Evolutionary conservation across 35 echinoderm and acorn worm genomes (phyloP), one percentile per base, ranked within the genome.

Genomic region (Amphiura filiformis): DNA sequence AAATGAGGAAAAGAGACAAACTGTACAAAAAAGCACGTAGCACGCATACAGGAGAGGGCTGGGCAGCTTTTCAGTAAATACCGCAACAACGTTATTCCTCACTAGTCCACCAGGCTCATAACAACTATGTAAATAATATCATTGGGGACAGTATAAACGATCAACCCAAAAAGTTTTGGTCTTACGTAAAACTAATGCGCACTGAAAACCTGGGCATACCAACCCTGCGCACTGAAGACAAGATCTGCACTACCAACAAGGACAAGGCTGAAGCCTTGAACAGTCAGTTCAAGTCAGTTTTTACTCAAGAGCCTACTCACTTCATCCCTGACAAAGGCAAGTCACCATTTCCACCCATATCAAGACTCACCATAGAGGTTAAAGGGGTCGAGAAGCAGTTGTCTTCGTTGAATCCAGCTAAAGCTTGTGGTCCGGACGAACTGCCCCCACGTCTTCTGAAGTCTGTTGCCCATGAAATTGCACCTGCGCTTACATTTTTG

Each of bases 1-100:
- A 86, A 36, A 91, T 91, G 83, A 78, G 89, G 57, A 91, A 91
- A 57, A 41, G 89, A 35, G 82, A 91, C 39, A 47, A 57, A 57
- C 64, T 84, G 7, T 85, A 41, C 30, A 20, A 0, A 12, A 9
- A 36, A 70, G n/a, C 33, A 32, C 13, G 38, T 36, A 34, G 18
- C 3, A 86, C 52, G 1, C 1, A 40, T 14, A 23, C 1, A 31
- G 1, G 7, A 0, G 5, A 32, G 3, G 30, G 22, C 31, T 84
- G 82, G 49, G 15, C 38, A 30, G 15, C 17, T n/a, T 1, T 89
- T 32, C 28, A 49, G 31, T 1, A 35, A 37, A 12, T 37, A 57
- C 22, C 83, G 75, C 13, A 57, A 82, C 3, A 32, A 26, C 11
- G 78, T 89, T 52, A 2, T n/a, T n/a, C 78, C 33, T 5, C 23